Conservation (phyloP, 1,140 invertebrate genomes). For the Bombus difficillimus region DNA sequence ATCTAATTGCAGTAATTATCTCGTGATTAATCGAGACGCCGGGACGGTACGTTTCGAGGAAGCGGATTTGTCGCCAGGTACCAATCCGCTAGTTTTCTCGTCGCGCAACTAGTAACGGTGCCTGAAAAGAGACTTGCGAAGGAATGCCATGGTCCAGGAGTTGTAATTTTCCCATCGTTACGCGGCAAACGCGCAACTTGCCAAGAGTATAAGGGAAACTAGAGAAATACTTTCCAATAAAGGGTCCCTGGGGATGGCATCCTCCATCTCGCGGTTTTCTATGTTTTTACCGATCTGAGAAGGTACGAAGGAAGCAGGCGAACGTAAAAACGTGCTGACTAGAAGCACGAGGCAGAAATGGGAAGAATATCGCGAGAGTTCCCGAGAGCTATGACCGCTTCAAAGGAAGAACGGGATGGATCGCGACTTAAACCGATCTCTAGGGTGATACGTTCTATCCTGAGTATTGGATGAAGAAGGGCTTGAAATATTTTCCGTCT, state of each 20-base stretch:
- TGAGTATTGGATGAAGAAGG: too few relatives aligned
- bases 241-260: slow-evolving; percentile 25
- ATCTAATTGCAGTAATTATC: slow-evolving; percentile 1
- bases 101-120: background rate
- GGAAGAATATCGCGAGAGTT: slow-evolving; percentile 3
- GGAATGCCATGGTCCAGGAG: slow-evolving; percentile 36
- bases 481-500: too few relatives aligned
- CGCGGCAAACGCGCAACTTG: slow-evolving; percentile 7
- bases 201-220: background rate
- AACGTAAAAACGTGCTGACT: slow-evolving; percentile 18
- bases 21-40: slow-evolving; percentile 16
- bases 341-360: background rate
- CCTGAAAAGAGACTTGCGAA: slow-evolving; percentile 6
- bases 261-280: slow-evolving; percentile 40
- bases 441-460: slow-evolving; percentile 9
- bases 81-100: background rate
- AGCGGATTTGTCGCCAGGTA: background rate
- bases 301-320: background rate
- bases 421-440: slow-evolving; percentile 20
- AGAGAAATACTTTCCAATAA: slow-evolving; percentile 22
- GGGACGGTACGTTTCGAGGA: background rate
- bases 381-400: background rate
- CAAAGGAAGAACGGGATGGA: background rate
- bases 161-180: slow-evolving; percentile 65
- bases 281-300: slow-evolving; percentile 12